phyloP scores from a whole-genome alignment of 2,888 invertebrate species.

The Teleogryllus oceanicus region DNA sequence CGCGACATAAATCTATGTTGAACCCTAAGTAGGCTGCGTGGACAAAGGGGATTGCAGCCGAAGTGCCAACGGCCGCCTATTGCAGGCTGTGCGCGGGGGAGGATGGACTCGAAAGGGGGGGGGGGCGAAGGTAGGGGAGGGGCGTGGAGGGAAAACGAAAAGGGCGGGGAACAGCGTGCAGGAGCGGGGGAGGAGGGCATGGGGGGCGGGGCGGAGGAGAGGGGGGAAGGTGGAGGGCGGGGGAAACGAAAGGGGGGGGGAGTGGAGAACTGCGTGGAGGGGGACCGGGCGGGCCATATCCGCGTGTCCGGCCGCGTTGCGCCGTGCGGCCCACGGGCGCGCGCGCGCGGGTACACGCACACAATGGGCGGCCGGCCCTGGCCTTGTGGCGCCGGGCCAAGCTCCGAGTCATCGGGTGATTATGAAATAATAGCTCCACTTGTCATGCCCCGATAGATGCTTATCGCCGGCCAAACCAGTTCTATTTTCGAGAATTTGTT shows the following conservation, averaged over 20 bases:
- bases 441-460: constrained; percentile 30
- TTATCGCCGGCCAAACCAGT: constrained; percentile 20
- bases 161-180: too few relatives aligned
- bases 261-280: not conserved
- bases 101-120: too few relatives aligned
- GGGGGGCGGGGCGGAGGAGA: too few relatives aligned
- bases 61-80: not conserved
- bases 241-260: too few relatives aligned
- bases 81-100: not conserved
- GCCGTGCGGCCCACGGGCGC: not conserved
- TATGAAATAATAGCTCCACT: constrained; percentile 34
- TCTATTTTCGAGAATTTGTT: constrained; percentile 18
- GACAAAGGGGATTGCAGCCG: not conserved
- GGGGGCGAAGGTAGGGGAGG: too few relatives aligned
- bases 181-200: too few relatives aligned
- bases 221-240: too few relatives aligned
- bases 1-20: too few relatives aligned
- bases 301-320: not conserved
- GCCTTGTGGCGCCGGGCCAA: constrained; percentile 7
- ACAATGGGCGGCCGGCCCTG: not conserved
- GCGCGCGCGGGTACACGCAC: constrained; percentile 4
- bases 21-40: too few relatives aligned
- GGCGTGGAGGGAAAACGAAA: too few relatives aligned
- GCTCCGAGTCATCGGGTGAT: constrained; percentile 29
- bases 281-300: not conserved